These are phyloP conservation scores for Lysandra bellargus DNA, from an alignment of 2,888 invertebrate species.

Conservation along the genomic window DNA sequence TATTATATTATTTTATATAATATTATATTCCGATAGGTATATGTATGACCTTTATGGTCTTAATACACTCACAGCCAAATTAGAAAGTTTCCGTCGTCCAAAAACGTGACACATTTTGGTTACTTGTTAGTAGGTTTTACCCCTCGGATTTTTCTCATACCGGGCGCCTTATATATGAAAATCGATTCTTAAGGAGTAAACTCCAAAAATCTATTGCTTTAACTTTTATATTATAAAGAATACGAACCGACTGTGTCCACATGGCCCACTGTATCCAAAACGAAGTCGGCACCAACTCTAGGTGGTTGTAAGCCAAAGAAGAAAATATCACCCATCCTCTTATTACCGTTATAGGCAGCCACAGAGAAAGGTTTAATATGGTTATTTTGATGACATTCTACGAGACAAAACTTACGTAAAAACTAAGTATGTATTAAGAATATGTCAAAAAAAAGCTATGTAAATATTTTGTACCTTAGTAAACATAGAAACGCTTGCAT, in stretches of 20 bases:
- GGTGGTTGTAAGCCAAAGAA: constrained; percentile 47
- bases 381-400: constrained; percentile 59
- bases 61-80: no score
- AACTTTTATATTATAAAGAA: neutral
- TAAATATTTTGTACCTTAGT: constrained; percentile 42
- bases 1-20: no score
- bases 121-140: no score
- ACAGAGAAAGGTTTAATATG: constrained; percentile 57
- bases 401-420: constrained; percentile 38
- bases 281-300: constrained; percentile 48
- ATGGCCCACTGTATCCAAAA: constrained; percentile 53
- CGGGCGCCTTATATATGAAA: no score
- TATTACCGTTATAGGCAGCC: constrained; percentile 63
- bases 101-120: no score
- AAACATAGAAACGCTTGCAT: constrained; percentile 44
- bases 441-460: neutral
- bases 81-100: no score
- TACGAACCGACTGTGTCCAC: constrained; percentile 59
- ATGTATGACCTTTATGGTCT: no score
- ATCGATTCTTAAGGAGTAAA: no score
- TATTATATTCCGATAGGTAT: no score
- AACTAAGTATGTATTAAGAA: neutral
- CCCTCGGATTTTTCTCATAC: no score
- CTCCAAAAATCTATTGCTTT: no score
- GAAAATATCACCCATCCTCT: constrained; percentile 57